These are phyloP conservation scores for Epinotia bilunana DNA, from an alignment of 2,888 invertebrate genomes.

Conservation along the genomic window DNA sequence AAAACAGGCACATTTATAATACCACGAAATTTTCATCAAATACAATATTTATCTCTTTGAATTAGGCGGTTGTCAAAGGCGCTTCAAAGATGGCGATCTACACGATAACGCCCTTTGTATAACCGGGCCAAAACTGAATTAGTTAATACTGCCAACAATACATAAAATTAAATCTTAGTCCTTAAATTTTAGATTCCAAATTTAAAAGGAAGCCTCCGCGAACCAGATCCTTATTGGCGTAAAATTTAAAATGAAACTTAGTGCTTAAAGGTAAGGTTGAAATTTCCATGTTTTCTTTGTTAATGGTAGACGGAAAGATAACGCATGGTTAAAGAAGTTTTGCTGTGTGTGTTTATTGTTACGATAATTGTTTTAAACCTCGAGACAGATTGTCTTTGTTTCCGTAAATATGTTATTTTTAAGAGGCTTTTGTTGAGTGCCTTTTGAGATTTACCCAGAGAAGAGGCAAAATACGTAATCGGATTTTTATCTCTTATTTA, in stretches of 20 bases:
- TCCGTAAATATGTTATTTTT: slow-evolving; percentile 22
- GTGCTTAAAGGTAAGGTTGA: not conserved
- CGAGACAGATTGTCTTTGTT: slow-evolving; percentile 33
- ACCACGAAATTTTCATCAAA: not conserved
- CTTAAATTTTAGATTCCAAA: not conserved
- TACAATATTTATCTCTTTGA: not conserved
- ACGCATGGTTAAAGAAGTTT: slow-evolving; percentile 32
- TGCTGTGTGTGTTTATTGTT: slow-evolving; percentile 32
- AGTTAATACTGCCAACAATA: not conserved
- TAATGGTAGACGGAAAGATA: slow-evolving; percentile 26
- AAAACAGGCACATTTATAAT: not conserved
- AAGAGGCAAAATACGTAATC: slow-evolving; percentile 1
- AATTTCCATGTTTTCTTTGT: slow-evolving; percentile 17
- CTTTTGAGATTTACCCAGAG: not conserved
- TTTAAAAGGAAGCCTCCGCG: not conserved
- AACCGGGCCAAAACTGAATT: slow-evolving; percentile 8
- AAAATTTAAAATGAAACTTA: slow-evolving; percentile 10
- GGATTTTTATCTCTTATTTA: slow-evolving; percentile 1
- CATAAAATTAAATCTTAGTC: not conserved
- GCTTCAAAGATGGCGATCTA: slow-evolving; percentile 7
- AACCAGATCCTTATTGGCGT: not conserved
- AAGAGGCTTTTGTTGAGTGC: slow-evolving; percentile 7
- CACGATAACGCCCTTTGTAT: slow-evolving; percentile 21
- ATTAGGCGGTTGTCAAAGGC: slow-evolving; percentile 10
- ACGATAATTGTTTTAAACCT: slow-evolving; percentile 38